Percentiles rank a stretch among this genome's conserved stretches.
phyloP scores from a whole-genome alignment of 1,140 invertebrate species.

The Apis mellifera region DNA sequence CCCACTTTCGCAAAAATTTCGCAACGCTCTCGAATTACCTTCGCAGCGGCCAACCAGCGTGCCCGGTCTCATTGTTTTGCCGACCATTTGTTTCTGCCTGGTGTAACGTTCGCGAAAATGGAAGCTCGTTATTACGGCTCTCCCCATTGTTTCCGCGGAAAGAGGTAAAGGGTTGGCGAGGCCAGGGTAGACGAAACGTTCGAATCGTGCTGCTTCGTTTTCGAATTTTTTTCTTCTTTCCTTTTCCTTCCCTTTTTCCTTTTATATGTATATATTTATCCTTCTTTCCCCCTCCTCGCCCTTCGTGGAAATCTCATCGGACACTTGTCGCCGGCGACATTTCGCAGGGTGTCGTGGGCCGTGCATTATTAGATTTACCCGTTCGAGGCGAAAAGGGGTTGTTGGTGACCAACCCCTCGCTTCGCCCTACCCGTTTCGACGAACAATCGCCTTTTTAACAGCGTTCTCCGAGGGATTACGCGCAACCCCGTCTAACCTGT shows the following conservation, averaged over 20 bases:
- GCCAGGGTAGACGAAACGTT: not conserved
- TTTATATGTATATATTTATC: too few relatives aligned
- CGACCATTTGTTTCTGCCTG: constrained; percentile 39
- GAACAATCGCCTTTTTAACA: constrained; percentile 44
- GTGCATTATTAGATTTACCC: constrained; percentile 62
- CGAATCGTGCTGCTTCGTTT: constrained; percentile 10
- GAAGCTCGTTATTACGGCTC: constrained; percentile 39
- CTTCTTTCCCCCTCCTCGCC: too few relatives aligned
- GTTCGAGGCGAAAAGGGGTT: constrained; percentile 53
- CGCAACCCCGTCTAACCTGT: constrained; percentile 60
- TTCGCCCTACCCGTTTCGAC: not conserved
- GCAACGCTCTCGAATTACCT: constrained; percentile 33
- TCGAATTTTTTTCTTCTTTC: constrained; percentile 12
- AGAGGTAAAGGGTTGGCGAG: not conserved
- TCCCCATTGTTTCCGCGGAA: constrained; percentile 18
- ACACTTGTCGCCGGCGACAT: constrained; percentile 49
- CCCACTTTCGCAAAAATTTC: constrained; percentile 38
- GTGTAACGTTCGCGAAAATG: constrained; percentile 47
- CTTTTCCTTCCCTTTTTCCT: too few relatives aligned
- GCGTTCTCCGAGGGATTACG: constrained; percentile 29
- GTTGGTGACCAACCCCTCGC: constrained; percentile 24
- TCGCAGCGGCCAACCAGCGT: constrained; percentile 9
- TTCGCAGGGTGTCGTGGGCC: constrained; percentile 49
- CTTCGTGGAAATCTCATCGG: constrained; percentile 19
- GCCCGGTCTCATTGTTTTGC: constrained; percentile 41